Percentiles rank a stretch among this genome's conserved stretches.
Conservation (phyloP, 2,113 vertebrate genomes). For the Apeltes quadracus region DNA sequence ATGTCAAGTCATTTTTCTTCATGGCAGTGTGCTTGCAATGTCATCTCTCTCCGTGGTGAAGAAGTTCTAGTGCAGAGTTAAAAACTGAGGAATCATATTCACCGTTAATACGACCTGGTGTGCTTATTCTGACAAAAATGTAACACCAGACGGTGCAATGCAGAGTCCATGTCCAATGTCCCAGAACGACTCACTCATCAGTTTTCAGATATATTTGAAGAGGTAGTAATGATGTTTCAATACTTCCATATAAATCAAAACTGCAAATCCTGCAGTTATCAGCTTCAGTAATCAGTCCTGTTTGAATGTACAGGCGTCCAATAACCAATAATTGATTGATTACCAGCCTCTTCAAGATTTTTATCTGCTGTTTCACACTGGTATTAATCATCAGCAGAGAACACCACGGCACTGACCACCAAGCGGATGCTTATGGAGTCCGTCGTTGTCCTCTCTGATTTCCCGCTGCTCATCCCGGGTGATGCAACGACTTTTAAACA, state of each 20-base stretch:
- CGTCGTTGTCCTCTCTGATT: neutral
- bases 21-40: neutral
- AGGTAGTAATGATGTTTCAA: neutral
- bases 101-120: too few relatives aligned
- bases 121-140: neutral
- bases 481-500: constrained; percentile 23
- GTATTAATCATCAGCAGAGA: neutral
- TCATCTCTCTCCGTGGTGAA: neutral
- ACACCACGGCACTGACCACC: neutral
- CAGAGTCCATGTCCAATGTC: neutral
- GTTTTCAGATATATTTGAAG: neutral
- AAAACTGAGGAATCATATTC: neutral
- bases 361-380: constrained; percentile 13
- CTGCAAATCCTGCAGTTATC: constrained; percentile 3
- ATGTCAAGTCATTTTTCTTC: neutral
- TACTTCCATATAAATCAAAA: neutral
- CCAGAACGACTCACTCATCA: neutral
- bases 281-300: constrained; percentile 17
- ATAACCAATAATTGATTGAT: constrained; percentile 12
- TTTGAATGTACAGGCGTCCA: constrained; percentile 6
- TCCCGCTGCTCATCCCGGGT: neutral
- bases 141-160: neutral
- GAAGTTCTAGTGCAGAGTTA: neutral
- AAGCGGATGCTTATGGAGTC: constrained; percentile 20
- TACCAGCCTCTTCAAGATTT: neutral